These are phyloP conservation scores for Porites lobata DNA, from an alignment of 92 coral and sea anemone species.

Conservation along the genomic window DNA sequence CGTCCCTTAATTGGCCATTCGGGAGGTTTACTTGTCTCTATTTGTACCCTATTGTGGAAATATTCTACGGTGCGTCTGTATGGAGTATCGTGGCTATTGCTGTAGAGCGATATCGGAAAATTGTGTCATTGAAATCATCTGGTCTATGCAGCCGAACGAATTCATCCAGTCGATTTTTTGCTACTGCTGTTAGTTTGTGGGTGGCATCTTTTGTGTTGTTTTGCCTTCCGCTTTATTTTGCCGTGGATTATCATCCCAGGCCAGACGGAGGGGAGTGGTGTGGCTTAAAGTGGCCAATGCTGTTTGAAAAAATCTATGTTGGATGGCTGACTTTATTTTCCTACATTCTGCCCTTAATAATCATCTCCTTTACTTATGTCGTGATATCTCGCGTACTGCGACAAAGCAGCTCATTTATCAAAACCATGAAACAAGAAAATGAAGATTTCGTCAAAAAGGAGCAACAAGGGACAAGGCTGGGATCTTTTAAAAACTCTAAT, in stretches of 20 bases:
- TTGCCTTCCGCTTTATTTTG: conserved; percentile 29
- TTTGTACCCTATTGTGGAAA: conserved; percentile 48
- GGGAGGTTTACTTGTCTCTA: conserved; percentile 58
- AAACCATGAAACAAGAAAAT: not conserved
- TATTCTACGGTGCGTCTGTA: conserved; percentile 61
- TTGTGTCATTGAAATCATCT: not conserved
- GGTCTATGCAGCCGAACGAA: not conserved
- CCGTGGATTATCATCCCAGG: conserved; percentile 1
- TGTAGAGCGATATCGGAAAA: not conserved
- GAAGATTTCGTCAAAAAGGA: not conserved
- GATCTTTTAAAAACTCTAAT: too few species aligned
- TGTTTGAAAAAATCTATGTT: not conserved
- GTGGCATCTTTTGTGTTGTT: conserved; percentile 7
- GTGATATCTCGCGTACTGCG: conserved; percentile 1
- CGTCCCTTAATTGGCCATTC: conserved; percentile 22
- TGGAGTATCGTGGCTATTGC: conserved; percentile 32
- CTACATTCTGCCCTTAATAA: conserved; percentile 10
- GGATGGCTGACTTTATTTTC: conserved; percentile 16
- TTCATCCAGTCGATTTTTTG: not conserved
- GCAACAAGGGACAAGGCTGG: not conserved
- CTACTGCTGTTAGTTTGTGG: conserved; percentile 9
- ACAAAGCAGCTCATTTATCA: not conserved
- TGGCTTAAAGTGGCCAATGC: not conserved
- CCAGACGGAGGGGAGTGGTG: not conserved
- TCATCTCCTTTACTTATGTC: conserved; percentile 18